Conservation (phyloP, 2,888 invertebrate species). For the Smittia sp. region DNA sequence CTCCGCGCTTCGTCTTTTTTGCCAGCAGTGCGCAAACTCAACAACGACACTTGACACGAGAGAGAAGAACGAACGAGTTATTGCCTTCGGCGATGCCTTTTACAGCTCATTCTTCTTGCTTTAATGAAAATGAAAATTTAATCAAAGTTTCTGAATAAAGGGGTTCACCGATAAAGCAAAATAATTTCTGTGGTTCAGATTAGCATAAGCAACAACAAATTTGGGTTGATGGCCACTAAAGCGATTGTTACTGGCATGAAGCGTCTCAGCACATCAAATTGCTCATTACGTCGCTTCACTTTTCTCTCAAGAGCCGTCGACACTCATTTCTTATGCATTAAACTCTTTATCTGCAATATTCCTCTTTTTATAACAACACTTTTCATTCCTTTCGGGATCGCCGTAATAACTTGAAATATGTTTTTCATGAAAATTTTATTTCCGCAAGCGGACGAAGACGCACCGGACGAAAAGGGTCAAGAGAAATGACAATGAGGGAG, state of each 20-base stretch:
- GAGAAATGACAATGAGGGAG: slow-evolving; percentile 40
- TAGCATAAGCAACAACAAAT: neutral
- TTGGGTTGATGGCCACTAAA: slow-evolving; percentile 1
- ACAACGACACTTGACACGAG: neutral
- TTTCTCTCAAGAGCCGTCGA: neutral
- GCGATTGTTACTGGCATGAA: neutral
- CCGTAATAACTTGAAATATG: slow-evolving; percentile 32
- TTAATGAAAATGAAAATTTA: slow-evolving; percentile 33
- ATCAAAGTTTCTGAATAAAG: slow-evolving; percentile 10
- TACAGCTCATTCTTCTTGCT: neutral
- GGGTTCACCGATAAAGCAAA: neutral
- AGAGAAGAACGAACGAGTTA: too few species aligned
- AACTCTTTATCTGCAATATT: slow-evolving; percentile 35
- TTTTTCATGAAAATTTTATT: slow-evolving; percentile 29
- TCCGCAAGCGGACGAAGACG: neutral
- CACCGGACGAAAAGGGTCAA: slow-evolving; percentile 21
- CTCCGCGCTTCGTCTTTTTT: neutral
- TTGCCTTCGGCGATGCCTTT: neutral
- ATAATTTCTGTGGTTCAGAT: neutral
- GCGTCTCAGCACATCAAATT: neutral
- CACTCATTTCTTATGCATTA: slow-evolving; percentile 36
- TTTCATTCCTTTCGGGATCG: slow-evolving; percentile 6
- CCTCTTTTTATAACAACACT: neutral
- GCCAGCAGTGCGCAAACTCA: neutral
- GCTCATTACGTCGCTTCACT: neutral